phyloP scores from a whole-genome alignment of 2,113 vertebrate species.

The Gasterosteus aculeatus region DNA sequence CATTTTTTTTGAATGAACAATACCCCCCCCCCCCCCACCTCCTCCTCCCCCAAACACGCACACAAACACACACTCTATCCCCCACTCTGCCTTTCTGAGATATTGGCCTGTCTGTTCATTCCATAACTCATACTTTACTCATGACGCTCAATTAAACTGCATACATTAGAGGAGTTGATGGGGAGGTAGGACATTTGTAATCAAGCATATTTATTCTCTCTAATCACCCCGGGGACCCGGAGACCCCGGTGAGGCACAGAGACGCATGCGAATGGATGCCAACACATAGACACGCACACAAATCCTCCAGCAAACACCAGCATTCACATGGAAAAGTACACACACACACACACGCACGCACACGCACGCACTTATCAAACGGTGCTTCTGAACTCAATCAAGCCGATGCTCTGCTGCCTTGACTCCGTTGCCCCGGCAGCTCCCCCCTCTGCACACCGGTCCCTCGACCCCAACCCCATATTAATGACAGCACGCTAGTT shows the following conservation, averaged over 20 bases:
- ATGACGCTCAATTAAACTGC: slow-evolving; percentile 84
- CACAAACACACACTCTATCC: slow-evolving; percentile 10
- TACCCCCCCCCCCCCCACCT: slow-evolving; percentile 30
- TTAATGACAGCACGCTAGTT: slow-evolving; percentile 78
- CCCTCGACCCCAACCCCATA: slow-evolving; percentile 71
- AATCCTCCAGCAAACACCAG: slow-evolving; percentile 48
- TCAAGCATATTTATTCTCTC: slow-evolving; percentile 85
- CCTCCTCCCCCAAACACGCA: not conserved
- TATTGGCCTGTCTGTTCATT: slow-evolving; percentile 77
- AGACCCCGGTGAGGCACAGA: slow-evolving; percentile 66
- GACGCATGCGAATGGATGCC: slow-evolving; percentile 55
- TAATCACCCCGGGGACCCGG: slow-evolving; percentile 81
- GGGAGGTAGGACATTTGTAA: slow-evolving; percentile 81
- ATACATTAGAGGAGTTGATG: slow-evolving; percentile 82
- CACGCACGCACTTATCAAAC: slow-evolving; percentile 56
- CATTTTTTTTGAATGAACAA: slow-evolving; percentile 46
- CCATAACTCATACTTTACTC: slow-evolving; percentile 81
- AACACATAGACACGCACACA: slow-evolving; percentile 23
- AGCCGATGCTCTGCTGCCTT: slow-evolving; percentile 60
- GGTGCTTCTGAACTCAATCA: slow-evolving; percentile 78
- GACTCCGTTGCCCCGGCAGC: slow-evolving; percentile 55
- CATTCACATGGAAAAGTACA: slow-evolving; percentile 16
- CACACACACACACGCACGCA: slow-evolving; percentile 19
- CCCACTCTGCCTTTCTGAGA: slow-evolving; percentile 59
- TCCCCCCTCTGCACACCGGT: slow-evolving; percentile 53